phyloP scores from a whole-genome alignment of 1,140 invertebrate species.

The Psilanteris sp. region DNA sequence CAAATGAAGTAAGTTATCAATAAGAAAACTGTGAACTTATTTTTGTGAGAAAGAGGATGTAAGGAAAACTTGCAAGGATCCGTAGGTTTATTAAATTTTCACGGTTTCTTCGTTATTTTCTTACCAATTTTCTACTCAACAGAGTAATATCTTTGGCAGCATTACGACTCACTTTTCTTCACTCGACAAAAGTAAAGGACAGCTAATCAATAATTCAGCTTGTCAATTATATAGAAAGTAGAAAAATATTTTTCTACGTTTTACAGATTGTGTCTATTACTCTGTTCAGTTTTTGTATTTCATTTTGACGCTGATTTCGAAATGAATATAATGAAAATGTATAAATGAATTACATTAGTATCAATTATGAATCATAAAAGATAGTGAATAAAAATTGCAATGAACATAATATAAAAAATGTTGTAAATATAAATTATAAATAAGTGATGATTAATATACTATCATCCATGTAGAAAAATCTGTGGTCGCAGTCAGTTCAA shows the following conservation, averaged over 20 bases:
- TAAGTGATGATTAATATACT: no score
- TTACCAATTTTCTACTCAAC: conserved; percentile 52
- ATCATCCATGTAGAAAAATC: no score
- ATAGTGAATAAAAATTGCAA: no score
- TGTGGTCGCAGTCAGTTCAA: no score
- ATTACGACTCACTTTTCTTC: conserved; percentile 44
- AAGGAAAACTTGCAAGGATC: conserved; percentile 40
- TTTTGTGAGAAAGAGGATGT: conserved; percentile 7
- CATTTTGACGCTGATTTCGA: conserved; percentile 6
- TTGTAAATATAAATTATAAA: no score
- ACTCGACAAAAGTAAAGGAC: neutral
- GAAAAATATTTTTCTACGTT: conserved; percentile 44
- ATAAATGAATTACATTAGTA: no score
- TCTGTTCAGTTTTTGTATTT: conserved; percentile 9
- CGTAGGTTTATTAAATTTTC: conserved; percentile 54
- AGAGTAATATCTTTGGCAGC: conserved; percentile 49
- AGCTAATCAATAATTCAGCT: conserved; percentile 44
- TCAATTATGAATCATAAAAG: no score
- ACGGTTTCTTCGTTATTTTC: conserved; percentile 43
- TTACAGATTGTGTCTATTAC: conserved; percentile 22
- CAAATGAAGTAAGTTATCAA: conserved; percentile 30
- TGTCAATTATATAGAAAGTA: conserved; percentile 40
- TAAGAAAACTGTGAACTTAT: conserved; percentile 36
- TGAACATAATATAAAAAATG: no score
- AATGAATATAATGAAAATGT: conserved; percentile 1